Conservation (phyloP, 2,113 vertebrate genomes). For the Suncus etruscus region DNA sequence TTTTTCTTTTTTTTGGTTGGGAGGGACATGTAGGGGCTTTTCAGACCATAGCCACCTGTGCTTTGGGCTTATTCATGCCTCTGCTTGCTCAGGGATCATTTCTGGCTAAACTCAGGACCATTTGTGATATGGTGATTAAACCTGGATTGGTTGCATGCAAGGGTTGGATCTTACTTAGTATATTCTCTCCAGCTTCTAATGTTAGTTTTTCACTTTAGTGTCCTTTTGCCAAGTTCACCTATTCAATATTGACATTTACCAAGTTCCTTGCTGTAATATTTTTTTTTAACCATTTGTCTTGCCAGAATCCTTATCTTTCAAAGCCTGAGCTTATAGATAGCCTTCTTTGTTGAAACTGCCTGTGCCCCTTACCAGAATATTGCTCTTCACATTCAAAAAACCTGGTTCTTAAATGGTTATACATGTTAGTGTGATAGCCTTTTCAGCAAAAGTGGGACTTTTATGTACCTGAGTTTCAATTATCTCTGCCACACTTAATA, state of each 20-base stretch:
- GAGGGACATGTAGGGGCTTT: neutral
- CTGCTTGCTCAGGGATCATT: no score
- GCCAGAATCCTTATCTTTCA: slow-evolving; percentile 36
- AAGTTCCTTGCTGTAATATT: neutral
- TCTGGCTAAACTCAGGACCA: no score
- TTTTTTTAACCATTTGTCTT: neutral
- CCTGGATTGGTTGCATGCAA: no score
- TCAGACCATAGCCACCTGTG: no score
- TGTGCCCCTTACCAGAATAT: neutral
- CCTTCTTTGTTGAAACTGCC: neutral
- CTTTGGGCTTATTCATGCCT: no score
- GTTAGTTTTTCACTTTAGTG: neutral
- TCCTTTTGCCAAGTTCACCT: neutral
- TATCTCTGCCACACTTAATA: neutral
- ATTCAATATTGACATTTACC: neutral
- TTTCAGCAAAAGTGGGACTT: neutral
- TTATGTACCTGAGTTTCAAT: neutral
- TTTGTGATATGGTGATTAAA: no score
- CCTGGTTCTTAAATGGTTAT: neutral
- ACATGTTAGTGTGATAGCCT: neutral
- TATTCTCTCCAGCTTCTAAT: no score
- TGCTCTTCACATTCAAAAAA: slow-evolving; percentile 12
- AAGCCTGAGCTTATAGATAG: neutral
- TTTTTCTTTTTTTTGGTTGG: neutral
- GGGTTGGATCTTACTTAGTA: no score